phyloP scores from a whole-genome alignment of 2,113 vertebrate species.

The Lophius piscatorius region DNA sequence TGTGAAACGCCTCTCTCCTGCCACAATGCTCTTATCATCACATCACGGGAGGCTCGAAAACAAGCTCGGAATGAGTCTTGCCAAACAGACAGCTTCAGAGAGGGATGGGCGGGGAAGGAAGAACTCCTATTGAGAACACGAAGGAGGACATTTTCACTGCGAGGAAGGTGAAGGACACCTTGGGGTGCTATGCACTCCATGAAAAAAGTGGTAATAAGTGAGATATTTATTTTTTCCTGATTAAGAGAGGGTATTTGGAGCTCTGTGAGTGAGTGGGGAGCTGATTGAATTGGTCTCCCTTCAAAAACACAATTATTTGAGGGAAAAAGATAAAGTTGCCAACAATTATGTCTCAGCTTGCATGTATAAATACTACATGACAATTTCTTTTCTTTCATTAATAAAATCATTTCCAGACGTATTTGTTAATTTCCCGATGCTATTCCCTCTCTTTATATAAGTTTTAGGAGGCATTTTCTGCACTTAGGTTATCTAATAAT shows the following conservation, averaged over 20 bases:
- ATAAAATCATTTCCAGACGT: conserved; percentile 29
- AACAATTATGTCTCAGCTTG: conserved; percentile 42
- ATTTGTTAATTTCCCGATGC: conserved; percentile 34
- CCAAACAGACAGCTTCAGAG: conserved; percentile 29
- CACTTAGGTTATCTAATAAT: conserved; percentile 37
- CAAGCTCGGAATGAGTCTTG: conserved; percentile 55
- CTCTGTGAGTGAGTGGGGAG: conserved; percentile 51
- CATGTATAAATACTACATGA: conserved; percentile 36
- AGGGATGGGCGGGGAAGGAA: conserved; percentile 18
- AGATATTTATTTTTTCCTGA: conserved; percentile 31
- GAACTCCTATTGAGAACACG: conserved; percentile 68
- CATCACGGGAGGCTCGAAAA: conserved; percentile 75
- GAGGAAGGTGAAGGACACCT: conserved; percentile 60
- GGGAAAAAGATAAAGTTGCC: conserved; percentile 55
- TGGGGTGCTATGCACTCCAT: conserved; percentile 53
- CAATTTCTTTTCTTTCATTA: conserved; percentile 44
- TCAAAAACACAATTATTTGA: conserved; percentile 67
- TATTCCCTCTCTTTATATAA: conserved; percentile 1
- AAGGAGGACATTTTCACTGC: conserved; percentile 63
- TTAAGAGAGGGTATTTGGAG: conserved; percentile 38
- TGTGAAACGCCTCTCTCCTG: conserved; percentile 77
- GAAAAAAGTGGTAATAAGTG: conserved; percentile 54
- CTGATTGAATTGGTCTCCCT: conserved; percentile 54
- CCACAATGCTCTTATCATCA: conserved; percentile 78
- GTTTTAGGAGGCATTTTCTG: conserved; percentile 1